These are phyloP conservation scores for Pterostichus madidus DNA, from an alignment of 2,888 invertebrate species.

Conservation along the genomic window DNA sequence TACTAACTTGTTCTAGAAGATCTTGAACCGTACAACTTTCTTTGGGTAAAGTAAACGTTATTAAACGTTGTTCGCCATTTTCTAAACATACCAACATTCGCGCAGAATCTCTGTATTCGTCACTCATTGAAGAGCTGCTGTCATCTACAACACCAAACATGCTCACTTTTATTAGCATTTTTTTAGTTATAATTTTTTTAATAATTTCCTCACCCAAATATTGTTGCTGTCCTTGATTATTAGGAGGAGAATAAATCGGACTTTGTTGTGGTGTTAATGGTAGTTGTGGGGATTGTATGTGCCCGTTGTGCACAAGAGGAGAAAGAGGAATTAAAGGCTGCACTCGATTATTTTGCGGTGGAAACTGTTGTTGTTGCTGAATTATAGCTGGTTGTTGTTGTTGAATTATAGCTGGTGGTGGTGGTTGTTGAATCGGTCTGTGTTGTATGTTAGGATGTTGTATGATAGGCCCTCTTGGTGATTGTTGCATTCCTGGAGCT, in stretches of 20 bases:
- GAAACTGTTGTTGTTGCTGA: conserved; percentile 29
- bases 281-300: conserved; percentile 70
- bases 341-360: conserved; percentile 72
- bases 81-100: conserved; percentile 89
- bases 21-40: conserved; percentile 91
- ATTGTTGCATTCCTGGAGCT: conserved; percentile 62
- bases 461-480: conserved; percentile 52
- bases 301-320: conserved; percentile 77
- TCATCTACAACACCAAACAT: conserved; percentile 73
- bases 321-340: conserved; percentile 76
- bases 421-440: conserved; percentile 68
- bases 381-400: conserved; percentile 67
- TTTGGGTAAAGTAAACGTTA: conserved; percentile 89
- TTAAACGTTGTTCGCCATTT: conserved; percentile 89
- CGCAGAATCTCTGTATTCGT: conserved; percentile 83
- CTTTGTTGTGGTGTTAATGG: conserved; percentile 76
- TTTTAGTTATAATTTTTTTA: not conserved
- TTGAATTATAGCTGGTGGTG: too few relatives aligned
- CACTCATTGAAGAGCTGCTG: conserved; percentile 77
- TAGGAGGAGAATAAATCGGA: conserved; percentile 71
- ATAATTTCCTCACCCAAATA: conserved; percentile 38
- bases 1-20: conserved; percentile 85
- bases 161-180: conserved; percentile 60
- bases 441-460: conserved; percentile 72
- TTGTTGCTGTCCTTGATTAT: conserved; percentile 61